phyloP scores from a whole-genome alignment of 2,113 vertebrate species.

The Cairina moschata region DNA sequence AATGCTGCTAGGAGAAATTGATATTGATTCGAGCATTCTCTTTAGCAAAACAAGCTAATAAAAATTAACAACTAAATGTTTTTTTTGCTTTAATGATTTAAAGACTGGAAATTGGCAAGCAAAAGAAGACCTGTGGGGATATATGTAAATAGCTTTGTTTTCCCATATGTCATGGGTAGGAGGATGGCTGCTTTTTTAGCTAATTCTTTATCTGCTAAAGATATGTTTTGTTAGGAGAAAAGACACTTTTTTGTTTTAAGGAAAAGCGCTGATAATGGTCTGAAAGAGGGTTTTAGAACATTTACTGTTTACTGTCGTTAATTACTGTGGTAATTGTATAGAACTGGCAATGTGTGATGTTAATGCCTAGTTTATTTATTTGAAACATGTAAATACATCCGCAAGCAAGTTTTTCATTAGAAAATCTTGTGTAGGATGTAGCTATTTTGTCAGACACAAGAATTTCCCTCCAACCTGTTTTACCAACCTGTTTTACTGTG shows the following conservation, averaged over 20 bases:
- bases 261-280: neutral
- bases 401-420: neutral
- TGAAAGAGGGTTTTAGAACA: neutral
- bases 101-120: slow-evolving; percentile 10
- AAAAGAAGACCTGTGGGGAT: neutral
- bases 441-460: neutral
- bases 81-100: neutral
- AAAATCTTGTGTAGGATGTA: neutral
- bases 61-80: neutral
- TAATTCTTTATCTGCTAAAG: slow-evolving; percentile 39
- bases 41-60: neutral
- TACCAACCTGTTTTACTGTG: neutral
- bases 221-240: neutral
- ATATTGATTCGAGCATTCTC: neutral
- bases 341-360: neutral
- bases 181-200: slow-evolving; percentile 20
- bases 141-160: slow-evolving; percentile 14
- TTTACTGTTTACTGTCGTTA: neutral
- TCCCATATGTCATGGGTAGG: slow-evolving; percentile 9
- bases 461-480: neutral
- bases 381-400: neutral
- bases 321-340: slow-evolving; percentile 12
- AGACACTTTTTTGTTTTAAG: neutral
- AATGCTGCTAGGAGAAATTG: neutral
- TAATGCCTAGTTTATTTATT: slow-evolving; percentile 15